phyloP scores from a whole-genome alignment of 2,888 invertebrate species.

The Ceratothoa steindachneri region DNA sequence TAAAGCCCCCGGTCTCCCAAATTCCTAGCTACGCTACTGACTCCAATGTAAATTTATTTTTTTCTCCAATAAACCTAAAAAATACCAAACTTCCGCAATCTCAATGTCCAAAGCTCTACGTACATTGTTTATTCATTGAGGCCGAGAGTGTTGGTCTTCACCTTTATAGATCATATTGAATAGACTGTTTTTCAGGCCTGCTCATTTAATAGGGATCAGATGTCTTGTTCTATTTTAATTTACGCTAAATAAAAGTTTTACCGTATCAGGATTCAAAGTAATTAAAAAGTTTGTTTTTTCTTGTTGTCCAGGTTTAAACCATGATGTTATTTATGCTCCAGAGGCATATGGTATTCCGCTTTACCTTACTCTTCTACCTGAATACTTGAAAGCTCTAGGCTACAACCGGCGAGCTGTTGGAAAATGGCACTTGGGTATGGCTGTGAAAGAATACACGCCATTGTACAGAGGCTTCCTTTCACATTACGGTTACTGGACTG shows the following conservation, averaged over 20 bases:
- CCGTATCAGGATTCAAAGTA: too few relatives aligned
- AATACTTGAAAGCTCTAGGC: background rate
- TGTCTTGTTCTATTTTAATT: background rate
- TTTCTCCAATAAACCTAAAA: too few relatives aligned
- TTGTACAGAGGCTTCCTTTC: constrained; percentile 72
- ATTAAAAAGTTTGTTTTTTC: background rate
- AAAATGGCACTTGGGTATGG: constrained; percentile 80
- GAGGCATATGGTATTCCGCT: constrained; percentile 1
- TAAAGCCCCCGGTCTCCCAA: too few relatives aligned
- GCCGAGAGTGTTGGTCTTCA: too few relatives aligned
- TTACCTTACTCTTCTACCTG: background rate
- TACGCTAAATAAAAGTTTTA: background rate
- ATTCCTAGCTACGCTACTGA: too few relatives aligned
- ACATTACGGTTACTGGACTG: constrained; percentile 81
- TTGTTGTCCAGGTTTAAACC: constrained; percentile 64
- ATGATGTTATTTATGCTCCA: constrained; percentile 67
- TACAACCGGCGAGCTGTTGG: constrained; percentile 61
- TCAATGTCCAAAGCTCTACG: too few relatives aligned
- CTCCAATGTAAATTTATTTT: too few relatives aligned
- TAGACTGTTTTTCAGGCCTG: too few relatives aligned
- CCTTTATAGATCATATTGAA: background rate
- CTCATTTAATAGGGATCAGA: too few relatives aligned
- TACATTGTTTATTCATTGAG: too few relatives aligned
- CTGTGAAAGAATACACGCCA: constrained; percentile 69
- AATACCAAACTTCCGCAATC: too few relatives aligned